Evolutionary conservation across 2,113 vertebrate species (phyloP).

Genomic region (Poeciliopsis retropinna): DNA sequence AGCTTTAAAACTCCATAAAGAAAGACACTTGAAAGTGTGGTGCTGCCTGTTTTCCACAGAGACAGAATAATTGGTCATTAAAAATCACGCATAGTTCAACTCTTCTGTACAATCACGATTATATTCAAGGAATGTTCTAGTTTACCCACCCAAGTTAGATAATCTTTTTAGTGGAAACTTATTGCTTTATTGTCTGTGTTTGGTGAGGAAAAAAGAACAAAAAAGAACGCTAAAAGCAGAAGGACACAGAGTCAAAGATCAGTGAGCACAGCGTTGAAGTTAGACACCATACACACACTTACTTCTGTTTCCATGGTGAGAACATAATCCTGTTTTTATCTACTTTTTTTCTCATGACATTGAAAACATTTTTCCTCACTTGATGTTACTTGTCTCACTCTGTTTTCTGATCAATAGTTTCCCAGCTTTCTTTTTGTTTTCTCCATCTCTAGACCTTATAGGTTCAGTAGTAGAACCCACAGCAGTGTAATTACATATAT

Average conservation of each 20-base stretch:
- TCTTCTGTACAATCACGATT: background rate
- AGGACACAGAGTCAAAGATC: background rate
- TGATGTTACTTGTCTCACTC: background rate
- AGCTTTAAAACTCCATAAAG: background rate
- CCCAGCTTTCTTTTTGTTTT: background rate
- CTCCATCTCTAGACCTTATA: background rate
- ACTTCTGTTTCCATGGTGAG: conserved; percentile 1
- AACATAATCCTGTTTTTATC: conserved; percentile 1
- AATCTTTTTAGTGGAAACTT: background rate
- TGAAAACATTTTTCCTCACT: background rate
- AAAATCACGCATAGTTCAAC: background rate
- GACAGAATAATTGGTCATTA: background rate
- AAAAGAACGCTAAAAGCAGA: background rate
- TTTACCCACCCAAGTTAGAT: background rate
- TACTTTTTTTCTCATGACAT: background rate
- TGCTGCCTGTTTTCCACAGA: background rate
- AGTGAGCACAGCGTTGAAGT: background rate
- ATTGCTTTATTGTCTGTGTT: background rate
- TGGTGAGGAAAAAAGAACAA: background rate
- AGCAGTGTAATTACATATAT: background rate
- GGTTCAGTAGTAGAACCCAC: background rate
- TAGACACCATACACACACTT: background rate
- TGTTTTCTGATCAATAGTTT: background rate
- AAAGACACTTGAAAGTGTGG: background rate
- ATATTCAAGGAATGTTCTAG: background rate